Evolutionary conservation across 2,797 vertebrate species (phyloP).

Genomic region (Lacerta agilis): DNA sequence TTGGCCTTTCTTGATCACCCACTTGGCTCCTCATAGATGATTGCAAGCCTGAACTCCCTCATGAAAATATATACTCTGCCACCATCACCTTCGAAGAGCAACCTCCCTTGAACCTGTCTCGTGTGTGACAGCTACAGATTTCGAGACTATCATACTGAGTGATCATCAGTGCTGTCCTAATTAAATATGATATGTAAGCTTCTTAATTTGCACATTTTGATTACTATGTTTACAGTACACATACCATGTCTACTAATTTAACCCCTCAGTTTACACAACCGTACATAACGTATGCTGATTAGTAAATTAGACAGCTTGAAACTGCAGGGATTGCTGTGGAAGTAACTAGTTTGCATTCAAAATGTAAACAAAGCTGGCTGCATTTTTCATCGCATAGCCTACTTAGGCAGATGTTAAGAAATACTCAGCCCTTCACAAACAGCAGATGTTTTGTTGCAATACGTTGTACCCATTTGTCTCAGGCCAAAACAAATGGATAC

Average conservation of each 20-base stretch:
- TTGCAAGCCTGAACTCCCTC: not conserved
- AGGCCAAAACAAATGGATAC: not conserved
- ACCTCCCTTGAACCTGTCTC: not conserved
- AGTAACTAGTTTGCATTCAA: slow-evolving; percentile 34
- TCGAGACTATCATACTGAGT: rapidly evolving
- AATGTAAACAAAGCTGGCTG: slow-evolving; percentile 15
- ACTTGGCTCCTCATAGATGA: not conserved
- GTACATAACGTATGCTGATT: slow-evolving; percentile 55
- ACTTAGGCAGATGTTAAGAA: slow-evolving; percentile 28
- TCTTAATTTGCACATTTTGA: slow-evolving; percentile 42
- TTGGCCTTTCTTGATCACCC: not conserved
- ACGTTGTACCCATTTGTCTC: not conserved
- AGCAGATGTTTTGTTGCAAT: not conserved
- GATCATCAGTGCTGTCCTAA: slow-evolving; percentile 6
- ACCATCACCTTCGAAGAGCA: not conserved
- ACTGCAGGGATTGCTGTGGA: slow-evolving; percentile 36
- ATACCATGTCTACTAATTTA: slow-evolving; percentile 35
- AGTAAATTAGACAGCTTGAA: slow-evolving; percentile 59
- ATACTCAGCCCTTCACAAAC: not conserved
- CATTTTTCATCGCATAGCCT: slow-evolving; percentile 31
- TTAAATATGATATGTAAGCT: slow-evolving; percentile 2
- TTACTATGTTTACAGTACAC: slow-evolving; percentile 51
- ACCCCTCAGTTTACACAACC: slow-evolving; percentile 47
- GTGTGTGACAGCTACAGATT: not conserved
- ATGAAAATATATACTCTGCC: not conserved